Percentiles rank a stretch among this genome's conserved stretches.
Evolutionary conservation across 2,113 vertebrate genomes (phyloP).

Genomic region (Megaleporinus macrocephalus): DNA sequence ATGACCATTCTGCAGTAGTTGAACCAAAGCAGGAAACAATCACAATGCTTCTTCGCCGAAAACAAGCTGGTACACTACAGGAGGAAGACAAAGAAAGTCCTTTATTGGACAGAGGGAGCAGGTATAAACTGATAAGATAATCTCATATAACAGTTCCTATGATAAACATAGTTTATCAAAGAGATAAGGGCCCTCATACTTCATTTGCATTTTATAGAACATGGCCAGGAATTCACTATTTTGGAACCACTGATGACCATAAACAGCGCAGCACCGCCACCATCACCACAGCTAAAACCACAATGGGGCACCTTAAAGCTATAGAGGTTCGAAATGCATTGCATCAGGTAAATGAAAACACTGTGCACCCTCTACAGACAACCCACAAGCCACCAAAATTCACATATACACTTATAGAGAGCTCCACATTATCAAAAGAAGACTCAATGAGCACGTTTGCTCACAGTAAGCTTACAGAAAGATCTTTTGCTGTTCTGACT

Average conservation of each 20-base stretch:
- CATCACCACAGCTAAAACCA: constrained; percentile 81
- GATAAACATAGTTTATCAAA: too few relatives aligned
- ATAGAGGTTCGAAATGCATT: constrained; percentile 73
- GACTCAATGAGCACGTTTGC: background rate
- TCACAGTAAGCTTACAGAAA: background rate
- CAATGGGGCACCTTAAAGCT: constrained; percentile 73
- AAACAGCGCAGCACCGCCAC: constrained; percentile 71
- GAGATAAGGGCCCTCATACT: background rate
- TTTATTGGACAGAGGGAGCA: constrained; percentile 59
- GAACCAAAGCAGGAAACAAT: constrained; percentile 56
- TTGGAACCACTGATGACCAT: constrained; percentile 50
- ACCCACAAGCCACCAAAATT: too few relatives aligned
- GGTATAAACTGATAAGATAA: constrained; percentile 59
- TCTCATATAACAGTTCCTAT: background rate
- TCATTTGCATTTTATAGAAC: constrained; percentile 68
- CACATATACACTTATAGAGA: too few relatives aligned
- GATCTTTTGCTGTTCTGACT: background rate
- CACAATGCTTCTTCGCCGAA: background rate
- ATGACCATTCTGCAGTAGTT: constrained; percentile 51
- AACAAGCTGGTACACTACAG: constrained; percentile 49
- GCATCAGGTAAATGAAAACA: constrained; percentile 66
- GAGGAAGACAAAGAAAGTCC: constrained; percentile 29
- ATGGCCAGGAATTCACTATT: constrained; percentile 81
- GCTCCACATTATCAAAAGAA: too few relatives aligned
- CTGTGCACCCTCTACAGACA: too few relatives aligned